Conservation (phyloP, 2,888 invertebrate species). For the Drosophila testacea region DNA sequence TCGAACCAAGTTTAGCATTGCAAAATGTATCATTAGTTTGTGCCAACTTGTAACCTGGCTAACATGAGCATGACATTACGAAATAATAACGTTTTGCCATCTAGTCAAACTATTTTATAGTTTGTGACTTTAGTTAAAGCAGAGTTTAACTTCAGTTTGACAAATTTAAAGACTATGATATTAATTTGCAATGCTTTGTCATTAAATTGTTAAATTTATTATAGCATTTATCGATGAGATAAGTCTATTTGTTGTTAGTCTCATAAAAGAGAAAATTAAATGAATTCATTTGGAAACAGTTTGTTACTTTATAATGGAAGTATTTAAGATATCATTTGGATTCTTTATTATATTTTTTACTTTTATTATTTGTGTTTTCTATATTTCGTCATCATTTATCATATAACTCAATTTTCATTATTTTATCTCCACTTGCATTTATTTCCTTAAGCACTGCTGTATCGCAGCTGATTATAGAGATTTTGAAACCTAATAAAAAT, state of each 20-base stretch:
- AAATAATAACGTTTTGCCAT: background rate
- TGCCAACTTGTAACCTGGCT: background rate
- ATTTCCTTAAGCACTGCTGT: too few relatives aligned
- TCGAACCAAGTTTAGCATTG: constrained; percentile 6
- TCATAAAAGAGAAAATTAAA: too few relatives aligned
- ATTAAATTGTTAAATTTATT: background rate
- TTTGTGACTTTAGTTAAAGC: background rate
- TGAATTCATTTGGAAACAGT: too few relatives aligned
- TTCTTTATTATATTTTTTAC: too few relatives aligned
- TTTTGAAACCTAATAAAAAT: constrained; percentile 19
- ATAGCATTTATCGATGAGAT: background rate
- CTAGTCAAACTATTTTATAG: background rate
- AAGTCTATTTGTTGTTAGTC: too few relatives aligned
- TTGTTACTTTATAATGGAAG: too few relatives aligned
- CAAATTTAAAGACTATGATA: background rate
- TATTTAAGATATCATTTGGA: too few relatives aligned
- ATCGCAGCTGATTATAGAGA: background rate
- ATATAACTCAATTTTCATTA: background rate
- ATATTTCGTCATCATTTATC: too few relatives aligned
- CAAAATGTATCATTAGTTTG: constrained; percentile 31
- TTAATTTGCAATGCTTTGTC: background rate
- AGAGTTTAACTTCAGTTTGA: background rate
- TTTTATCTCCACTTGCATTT: background rate
- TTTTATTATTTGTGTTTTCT: background rate
- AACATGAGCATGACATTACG: constrained; percentile 6